Evolutionary conservation across 2,888 invertebrate genomes (phyloP).

Genomic region (Oegoconia quadripuncta): DNA sequence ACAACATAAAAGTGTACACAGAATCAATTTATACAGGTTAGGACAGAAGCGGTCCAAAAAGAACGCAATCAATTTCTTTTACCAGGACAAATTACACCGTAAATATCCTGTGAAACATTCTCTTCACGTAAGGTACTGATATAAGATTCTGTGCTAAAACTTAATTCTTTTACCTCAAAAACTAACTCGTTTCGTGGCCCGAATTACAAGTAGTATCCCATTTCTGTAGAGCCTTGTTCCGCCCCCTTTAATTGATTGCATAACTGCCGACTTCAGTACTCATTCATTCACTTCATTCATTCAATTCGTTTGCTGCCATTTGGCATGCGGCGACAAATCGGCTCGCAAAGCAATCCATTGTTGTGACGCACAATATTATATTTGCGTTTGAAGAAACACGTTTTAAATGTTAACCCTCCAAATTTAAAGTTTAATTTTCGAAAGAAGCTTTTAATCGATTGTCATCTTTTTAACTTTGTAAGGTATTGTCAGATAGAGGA

Average conservation of each 20-base stretch:
- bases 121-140: not conserved
- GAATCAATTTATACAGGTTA: too few relatives aligned
- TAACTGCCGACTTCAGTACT: slow-evolving; percentile 54
- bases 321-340: slow-evolving; percentile 72
- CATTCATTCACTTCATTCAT: slow-evolving; percentile 44
- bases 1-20: too few relatives aligned
- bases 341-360: slow-evolving; percentile 28
- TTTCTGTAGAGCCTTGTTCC: slow-evolving; percentile 39
- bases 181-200: slow-evolving; percentile 32
- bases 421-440: not conserved
- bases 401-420: not conserved
- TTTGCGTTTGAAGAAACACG: not conserved
- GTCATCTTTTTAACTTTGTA: too few relatives aligned
- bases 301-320: slow-evolving; percentile 46
- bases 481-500: too few relatives aligned
- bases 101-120: not conserved
- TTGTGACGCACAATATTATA: slow-evolving; percentile 7
- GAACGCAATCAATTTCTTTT: too few relatives aligned
- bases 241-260: slow-evolving; percentile 73
- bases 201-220: slow-evolving; percentile 27
- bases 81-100: not conserved
- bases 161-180: not conserved
- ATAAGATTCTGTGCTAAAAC: too few relatives aligned
- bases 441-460: too few relatives aligned
- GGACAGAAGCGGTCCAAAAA: too few relatives aligned